A percentile compares a stretch with the other conserved stretches of the same genome.
Evolutionary conservation across 2,888 invertebrate species (phyloP).

Genomic region (Chrysodeixis includens): DNA sequence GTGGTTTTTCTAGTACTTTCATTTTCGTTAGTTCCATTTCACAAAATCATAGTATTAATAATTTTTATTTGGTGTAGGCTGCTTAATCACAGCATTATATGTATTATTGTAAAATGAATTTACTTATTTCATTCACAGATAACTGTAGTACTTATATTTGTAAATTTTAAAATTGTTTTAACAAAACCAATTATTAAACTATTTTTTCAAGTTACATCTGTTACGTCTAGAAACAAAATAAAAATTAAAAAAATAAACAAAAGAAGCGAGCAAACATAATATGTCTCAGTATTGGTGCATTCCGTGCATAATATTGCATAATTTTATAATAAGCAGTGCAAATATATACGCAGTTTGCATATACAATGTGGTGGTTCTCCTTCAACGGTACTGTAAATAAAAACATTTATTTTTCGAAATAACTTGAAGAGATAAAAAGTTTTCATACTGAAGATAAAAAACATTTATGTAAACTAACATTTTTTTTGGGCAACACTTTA

Average conservation of each 20-base stretch:
- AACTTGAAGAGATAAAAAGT: conserved; percentile 18
- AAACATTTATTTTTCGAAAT: conserved; percentile 8
- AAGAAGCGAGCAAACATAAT: conserved; percentile 84
- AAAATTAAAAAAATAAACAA: conserved; percentile 65
- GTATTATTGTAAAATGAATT: conserved; percentile 5
- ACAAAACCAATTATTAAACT: conserved; percentile 34
- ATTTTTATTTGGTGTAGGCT: no score
- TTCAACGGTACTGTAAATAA: conserved; percentile 29
- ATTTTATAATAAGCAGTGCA: conserved; percentile 86
- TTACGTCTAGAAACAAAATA: conserved; percentile 42
- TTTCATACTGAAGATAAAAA: no score
- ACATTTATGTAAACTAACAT: neutral
- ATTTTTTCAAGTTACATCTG: conserved; percentile 33
- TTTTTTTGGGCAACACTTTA: conserved; percentile 19
- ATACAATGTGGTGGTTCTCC: conserved; percentile 56
- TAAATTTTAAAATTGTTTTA: neutral
- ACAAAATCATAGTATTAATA: no score
- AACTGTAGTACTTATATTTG: neutral
- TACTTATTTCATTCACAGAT: neutral
- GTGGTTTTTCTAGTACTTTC: neutral
- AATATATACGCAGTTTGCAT: conserved; percentile 76
- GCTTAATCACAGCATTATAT: no score
- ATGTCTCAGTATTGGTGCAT: conserved; percentile 78
- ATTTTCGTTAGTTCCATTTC: no score
- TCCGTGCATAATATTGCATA: conserved; percentile 81